A percentile compares a stretch with the other conserved stretches of the same genome.
Evolutionary conservation across 2,888 invertebrate species (phyloP).

Genomic region (Amphimallon solstitiale): DNA sequence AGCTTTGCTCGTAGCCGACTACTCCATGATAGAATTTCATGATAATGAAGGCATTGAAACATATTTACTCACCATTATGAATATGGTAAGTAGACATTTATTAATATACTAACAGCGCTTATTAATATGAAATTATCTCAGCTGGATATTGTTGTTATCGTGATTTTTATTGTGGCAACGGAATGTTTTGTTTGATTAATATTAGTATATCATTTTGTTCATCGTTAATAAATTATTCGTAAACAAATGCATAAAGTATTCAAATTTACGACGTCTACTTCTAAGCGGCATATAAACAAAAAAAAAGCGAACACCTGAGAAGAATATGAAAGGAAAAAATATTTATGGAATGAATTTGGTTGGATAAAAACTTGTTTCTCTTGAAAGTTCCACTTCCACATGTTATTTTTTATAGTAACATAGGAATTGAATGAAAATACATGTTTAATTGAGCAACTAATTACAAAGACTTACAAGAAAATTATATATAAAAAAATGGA

Average conservation of each 20-base stretch:
- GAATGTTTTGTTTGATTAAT: not conserved
- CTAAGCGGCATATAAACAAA: not conserved
- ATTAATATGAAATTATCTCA: slow-evolving; percentile 35
- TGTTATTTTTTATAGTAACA: not conserved
- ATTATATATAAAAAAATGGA: no score
- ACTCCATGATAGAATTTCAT: slow-evolving; percentile 88
- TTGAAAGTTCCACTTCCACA: slow-evolving; percentile 13
- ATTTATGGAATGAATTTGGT: slow-evolving; percentile 13
- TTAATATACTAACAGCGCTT: slow-evolving; percentile 17
- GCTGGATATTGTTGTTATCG: slow-evolving; percentile 21
- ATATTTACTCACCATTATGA: slow-evolving; percentile 91
- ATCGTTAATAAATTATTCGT: slow-evolving; percentile 1
- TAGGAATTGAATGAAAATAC: not conserved
- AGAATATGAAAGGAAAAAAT: slow-evolving; percentile 2
- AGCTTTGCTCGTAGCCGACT: slow-evolving; percentile 87
- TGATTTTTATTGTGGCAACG: not conserved
- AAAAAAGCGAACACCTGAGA: slow-evolving; percentile 21
- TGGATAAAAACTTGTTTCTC: slow-evolving; percentile 19
- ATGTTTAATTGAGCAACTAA: not conserved
- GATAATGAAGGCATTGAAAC: slow-evolving; percentile 82
- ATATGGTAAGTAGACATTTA: slow-evolving; percentile 73
- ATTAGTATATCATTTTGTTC: not conserved
- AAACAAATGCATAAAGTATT: slow-evolving; percentile 5
- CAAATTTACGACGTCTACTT: not conserved
- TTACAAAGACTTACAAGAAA: no score